Evolutionary conservation across 64 coral and sea anemone genomes (phyloP).

Genomic region (Pachyseris speciosa): DNA sequence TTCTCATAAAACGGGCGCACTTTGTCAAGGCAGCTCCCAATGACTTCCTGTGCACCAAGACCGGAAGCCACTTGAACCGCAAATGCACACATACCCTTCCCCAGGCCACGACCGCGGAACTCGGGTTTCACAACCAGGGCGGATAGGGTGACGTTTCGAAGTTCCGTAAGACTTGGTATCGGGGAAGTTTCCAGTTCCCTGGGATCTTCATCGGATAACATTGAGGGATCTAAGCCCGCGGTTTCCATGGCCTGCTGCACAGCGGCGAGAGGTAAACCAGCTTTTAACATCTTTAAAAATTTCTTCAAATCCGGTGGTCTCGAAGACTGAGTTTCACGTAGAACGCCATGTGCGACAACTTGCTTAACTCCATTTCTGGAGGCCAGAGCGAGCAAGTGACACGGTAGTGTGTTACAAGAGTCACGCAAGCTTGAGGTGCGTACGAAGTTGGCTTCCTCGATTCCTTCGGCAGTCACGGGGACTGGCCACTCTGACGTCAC

Average conservation of each 20-base stretch:
- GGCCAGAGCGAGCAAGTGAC: slow-evolving; percentile 64
- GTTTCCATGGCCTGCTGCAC: slow-evolving; percentile 48
- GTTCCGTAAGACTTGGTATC: neutral
- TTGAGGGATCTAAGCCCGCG: slow-evolving; percentile 34
- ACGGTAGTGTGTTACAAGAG: slow-evolving; percentile 60
- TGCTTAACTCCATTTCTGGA: neutral
- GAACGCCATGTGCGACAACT: slow-evolving; percentile 43
- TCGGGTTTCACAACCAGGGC: slow-evolving; percentile 68
- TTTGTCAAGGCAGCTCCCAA: slow-evolving; percentile 24
- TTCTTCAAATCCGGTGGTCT: neutral
- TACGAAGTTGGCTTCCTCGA: slow-evolving; percentile 52
- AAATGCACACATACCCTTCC: slow-evolving; percentile 71
- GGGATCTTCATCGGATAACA: neutral
- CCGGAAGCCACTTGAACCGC: slow-evolving; percentile 26
- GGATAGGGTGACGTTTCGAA: slow-evolving; percentile 8
- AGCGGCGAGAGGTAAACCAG: slow-evolving; percentile 32
- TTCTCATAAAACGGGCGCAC: slow-evolving; percentile 54
- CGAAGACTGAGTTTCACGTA: neutral
- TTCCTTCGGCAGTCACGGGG: slow-evolving; percentile 38
- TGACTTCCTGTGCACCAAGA: slow-evolving; percentile 18
- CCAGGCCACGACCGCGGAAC: slow-evolving; percentile 66
- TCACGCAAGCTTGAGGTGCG: slow-evolving; percentile 70
- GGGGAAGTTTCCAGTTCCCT: neutral
- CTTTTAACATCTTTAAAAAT: slow-evolving; percentile 58
- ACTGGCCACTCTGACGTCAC: slow-evolving; percentile 66